phyloP scores from a whole-genome alignment of 2,888 invertebrate genomes.

The Nomada lathburiana region DNA sequence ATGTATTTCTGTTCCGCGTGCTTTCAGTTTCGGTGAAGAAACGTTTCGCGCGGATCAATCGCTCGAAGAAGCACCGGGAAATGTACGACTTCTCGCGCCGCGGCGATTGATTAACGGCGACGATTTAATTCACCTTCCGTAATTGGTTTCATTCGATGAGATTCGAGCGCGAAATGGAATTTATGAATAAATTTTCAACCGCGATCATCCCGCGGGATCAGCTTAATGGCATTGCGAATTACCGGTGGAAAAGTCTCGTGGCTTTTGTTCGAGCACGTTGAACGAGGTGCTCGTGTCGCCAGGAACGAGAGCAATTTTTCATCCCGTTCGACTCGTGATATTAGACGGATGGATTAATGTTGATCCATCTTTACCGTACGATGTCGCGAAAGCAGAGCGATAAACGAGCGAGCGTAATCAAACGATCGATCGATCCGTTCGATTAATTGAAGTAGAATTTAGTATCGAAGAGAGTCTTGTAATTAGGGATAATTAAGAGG shows the following conservation, averaged over 20 bases:
- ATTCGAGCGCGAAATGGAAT: constrained; percentile 25
- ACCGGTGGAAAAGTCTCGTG: neutral
- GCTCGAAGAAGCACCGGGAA: neutral
- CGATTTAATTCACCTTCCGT: constrained; percentile 21
- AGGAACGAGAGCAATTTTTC: too few species aligned
- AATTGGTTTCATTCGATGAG: constrained; percentile 36
- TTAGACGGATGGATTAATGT: too few species aligned
- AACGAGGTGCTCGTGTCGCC: too few species aligned
- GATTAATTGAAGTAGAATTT: neutral
- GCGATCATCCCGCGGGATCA: constrained; percentile 5
- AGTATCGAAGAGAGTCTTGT: neutral
- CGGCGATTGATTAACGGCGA: constrained; percentile 7
- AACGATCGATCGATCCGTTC: constrained; percentile 2
- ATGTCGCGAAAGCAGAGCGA: neutral
- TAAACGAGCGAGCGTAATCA: neutral
- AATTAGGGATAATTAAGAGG: neutral
- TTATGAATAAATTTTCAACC: constrained; percentile 48
- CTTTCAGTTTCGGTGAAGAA: neutral
- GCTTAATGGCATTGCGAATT: neutral
- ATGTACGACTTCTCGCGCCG: neutral
- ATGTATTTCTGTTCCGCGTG: neutral
- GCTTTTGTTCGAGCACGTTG: constrained; percentile 4
- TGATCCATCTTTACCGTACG: too few species aligned
- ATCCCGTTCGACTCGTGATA: too few species aligned
- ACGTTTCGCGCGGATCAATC: neutral